Conservation (phyloP, 2,888 invertebrate species). For the Steinernema scapterisci region DNA sequence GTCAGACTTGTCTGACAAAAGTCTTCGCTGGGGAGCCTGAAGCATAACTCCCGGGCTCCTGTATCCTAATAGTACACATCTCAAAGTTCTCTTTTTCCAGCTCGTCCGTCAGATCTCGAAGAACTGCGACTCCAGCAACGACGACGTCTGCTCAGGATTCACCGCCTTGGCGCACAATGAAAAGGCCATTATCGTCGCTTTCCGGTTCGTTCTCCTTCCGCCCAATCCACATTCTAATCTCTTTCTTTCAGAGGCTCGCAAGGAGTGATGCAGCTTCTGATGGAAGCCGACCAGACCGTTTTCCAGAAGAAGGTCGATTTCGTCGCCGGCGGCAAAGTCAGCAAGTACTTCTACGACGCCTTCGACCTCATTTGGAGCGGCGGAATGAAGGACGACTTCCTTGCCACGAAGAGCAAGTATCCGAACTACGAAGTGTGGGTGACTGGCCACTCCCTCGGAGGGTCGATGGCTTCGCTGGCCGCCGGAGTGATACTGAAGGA, state of each 20-base stretch:
- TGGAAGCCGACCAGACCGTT: slow-evolving; percentile 50
- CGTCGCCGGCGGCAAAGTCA: slow-evolving; percentile 51
- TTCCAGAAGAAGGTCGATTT: slow-evolving; percentile 39
- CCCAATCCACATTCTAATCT: too few species aligned
- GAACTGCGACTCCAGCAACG: slow-evolving; percentile 42
- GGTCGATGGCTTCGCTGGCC: slow-evolving; percentile 50
- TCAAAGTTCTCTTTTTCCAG: slow-evolving; percentile 35
- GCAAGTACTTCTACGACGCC: slow-evolving; percentile 58
- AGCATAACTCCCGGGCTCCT: too few species aligned
- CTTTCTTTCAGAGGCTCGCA: slow-evolving; percentile 51
- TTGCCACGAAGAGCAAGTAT: slow-evolving; percentile 43
- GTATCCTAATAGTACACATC: neutral
- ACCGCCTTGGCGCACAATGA: slow-evolving; percentile 44
- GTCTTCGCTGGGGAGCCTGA: too few species aligned
- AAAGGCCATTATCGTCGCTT: slow-evolving; percentile 54
- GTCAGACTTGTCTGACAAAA: too few species aligned
- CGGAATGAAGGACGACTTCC: slow-evolving; percentile 55
- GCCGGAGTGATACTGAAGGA: slow-evolving; percentile 47
- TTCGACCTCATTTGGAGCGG: slow-evolving; percentile 53
- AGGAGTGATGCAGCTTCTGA: slow-evolving; percentile 49
- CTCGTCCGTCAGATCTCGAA: slow-evolving; percentile 45
- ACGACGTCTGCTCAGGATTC: slow-evolving; percentile 54
- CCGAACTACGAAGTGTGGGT: slow-evolving; percentile 55
- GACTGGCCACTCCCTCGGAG: slow-evolving; percentile 42
- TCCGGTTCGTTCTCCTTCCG: slow-evolving; percentile 44